Evolutionary conservation across 1,140 invertebrate genomes (phyloP).

Genomic region (Euschistus heros): DNA sequence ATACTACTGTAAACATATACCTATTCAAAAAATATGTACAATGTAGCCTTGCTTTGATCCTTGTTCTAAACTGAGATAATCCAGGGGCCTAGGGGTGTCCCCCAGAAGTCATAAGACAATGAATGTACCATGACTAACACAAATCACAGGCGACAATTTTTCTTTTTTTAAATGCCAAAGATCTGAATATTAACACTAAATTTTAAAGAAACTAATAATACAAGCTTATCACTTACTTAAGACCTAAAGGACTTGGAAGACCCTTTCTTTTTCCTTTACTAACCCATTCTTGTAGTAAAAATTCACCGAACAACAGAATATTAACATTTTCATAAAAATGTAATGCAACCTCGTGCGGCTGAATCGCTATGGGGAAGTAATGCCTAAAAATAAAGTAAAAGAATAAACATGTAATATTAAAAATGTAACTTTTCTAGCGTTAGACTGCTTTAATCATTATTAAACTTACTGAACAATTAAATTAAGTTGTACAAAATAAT

Average conservation of each 20-base stretch:
- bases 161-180: too few species aligned
- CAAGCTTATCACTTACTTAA: constrained; percentile 6
- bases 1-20: too few species aligned
- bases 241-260: constrained; percentile 23
- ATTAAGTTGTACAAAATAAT: constrained; percentile 49
- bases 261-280: constrained; percentile 30
- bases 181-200: too few species aligned
- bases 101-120: too few species aligned
- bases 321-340: constrained; percentile 19
- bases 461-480: constrained; percentile 37
- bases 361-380: constrained; percentile 5
- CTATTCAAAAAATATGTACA: too few species aligned
- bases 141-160: too few species aligned
- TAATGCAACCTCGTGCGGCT: background rate
- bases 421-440: constrained; percentile 1
- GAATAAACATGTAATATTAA: background rate
- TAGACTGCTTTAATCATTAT: constrained; percentile 8
- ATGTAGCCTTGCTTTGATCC: too few species aligned
- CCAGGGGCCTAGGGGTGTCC: too few species aligned
- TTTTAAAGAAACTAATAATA: too few species aligned
- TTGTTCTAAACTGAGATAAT: too few species aligned
- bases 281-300: constrained; percentile 46
- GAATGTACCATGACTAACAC: too few species aligned
- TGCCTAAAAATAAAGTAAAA: constrained; percentile 16
- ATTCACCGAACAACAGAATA: constrained; percentile 50